phyloP scores from a whole-genome alignment of 2,888 invertebrate genomes.

The Brachylomia viminalis region DNA sequence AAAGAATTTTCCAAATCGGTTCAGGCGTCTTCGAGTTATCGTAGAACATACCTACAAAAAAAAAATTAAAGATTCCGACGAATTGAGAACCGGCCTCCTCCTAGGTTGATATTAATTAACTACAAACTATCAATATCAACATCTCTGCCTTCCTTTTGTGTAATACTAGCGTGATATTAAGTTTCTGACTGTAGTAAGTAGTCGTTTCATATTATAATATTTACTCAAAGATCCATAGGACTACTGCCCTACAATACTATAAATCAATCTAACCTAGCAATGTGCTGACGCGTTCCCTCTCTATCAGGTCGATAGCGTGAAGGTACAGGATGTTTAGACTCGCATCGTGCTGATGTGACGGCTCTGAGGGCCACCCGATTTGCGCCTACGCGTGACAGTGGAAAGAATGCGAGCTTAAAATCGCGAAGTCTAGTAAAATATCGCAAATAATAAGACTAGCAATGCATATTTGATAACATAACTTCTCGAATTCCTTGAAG shows the following conservation, averaged over 20 bases:
- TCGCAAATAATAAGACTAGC: background rate
- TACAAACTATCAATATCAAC: too few relatives aligned
- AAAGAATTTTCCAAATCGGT: too few relatives aligned
- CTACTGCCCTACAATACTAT: conserved; percentile 1
- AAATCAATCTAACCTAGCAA: conserved; percentile 16
- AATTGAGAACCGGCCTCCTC: too few relatives aligned
- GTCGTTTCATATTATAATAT: too few relatives aligned
- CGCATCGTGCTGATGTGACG: conserved; percentile 29
- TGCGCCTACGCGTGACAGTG: conserved; percentile 37
- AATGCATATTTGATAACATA: background rate
- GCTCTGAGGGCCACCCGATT: conserved; percentile 28
- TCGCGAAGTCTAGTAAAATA: background rate
- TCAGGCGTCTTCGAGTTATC: too few relatives aligned
- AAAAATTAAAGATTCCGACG: too few relatives aligned
- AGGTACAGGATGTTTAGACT: conserved; percentile 53
- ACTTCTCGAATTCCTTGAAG: background rate
- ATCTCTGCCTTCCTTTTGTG: too few relatives aligned
- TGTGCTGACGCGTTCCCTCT: conserved; percentile 27
- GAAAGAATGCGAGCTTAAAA: conserved; percentile 32
- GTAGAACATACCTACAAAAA: too few relatives aligned
- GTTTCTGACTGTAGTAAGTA: too few relatives aligned
- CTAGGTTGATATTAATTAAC: too few relatives aligned
- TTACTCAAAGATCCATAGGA: background rate
- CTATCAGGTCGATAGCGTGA: conserved; percentile 22
- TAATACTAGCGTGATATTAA: too few relatives aligned